Evolutionary conservation across 2,888 invertebrate genomes (phyloP).

Genomic region (Eristalinus sepulchralis): DNA sequence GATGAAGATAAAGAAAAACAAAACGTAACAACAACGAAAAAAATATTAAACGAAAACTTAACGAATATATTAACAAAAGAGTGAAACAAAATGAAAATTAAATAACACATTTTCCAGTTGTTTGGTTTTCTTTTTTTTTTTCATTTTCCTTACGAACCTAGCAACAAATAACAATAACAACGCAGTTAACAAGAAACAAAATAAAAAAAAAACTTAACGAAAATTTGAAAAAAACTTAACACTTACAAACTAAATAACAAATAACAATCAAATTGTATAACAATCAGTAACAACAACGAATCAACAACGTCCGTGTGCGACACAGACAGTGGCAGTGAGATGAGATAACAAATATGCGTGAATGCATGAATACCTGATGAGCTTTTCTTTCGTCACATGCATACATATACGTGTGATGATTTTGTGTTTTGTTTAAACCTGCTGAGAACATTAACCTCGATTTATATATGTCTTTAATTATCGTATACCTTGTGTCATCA

Average conservation of each 20-base stretch:
- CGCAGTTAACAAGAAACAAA: constrained; percentile 12
- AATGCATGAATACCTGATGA: constrained; percentile 62
- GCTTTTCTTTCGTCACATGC: constrained; percentile 18
- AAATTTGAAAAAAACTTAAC: constrained; percentile 42
- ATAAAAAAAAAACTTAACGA: constrained; percentile 38
- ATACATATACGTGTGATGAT: not conserved
- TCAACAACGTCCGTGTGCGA: constrained; percentile 39
- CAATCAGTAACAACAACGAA: constrained; percentile 39
- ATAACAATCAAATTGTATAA: constrained; percentile 30
- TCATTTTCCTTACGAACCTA: constrained; percentile 69
- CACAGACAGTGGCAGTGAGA: constrained; percentile 62
- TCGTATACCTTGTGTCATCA: constrained; percentile 56
- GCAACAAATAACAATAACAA: constrained; percentile 58
- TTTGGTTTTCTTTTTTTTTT: constrained; percentile 14
- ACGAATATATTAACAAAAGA: constrained; percentile 70
- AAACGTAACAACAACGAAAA: constrained; percentile 55
- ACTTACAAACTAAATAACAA: constrained; percentile 42
- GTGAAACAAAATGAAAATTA: constrained; percentile 67
- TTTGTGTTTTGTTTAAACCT: constrained; percentile 34
- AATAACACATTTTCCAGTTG: constrained; percentile 63
- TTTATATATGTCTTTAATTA: constrained; percentile 21
- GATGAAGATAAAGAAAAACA: constrained; percentile 22
- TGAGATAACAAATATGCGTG: constrained; percentile 49
- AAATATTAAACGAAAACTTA: constrained; percentile 68
- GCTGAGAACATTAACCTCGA: constrained; percentile 66